A percentile compares a stretch with the other conserved stretches of the same genome.
Conservation (phyloP, 2,888 invertebrate genomes). For the Hemicrepidius hirtus region DNA sequence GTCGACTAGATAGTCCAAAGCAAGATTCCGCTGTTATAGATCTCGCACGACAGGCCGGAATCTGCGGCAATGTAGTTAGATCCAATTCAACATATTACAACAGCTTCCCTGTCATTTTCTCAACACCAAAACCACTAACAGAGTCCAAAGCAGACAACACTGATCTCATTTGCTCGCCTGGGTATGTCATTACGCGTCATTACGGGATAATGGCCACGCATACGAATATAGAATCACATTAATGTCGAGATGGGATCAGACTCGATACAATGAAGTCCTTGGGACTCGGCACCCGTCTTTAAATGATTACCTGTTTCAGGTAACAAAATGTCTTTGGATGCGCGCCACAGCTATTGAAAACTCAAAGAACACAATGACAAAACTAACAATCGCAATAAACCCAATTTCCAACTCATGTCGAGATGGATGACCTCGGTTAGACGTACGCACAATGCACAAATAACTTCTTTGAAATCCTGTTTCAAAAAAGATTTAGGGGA, state of each 20-base stretch:
- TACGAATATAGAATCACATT: slow-evolving; percentile 55
- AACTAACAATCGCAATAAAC: slow-evolving; percentile 51
- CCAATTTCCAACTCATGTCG: slow-evolving; percentile 61
- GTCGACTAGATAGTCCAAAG: slow-evolving; percentile 56
- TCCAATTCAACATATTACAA: slow-evolving; percentile 61
- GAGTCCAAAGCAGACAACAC: slow-evolving; percentile 49
- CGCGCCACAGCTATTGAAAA: slow-evolving; percentile 31
- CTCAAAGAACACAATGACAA: slow-evolving; percentile 49
- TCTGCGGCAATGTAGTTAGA: slow-evolving; percentile 59
- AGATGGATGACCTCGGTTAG: slow-evolving; percentile 58
- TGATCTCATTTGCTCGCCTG: slow-evolving; percentile 53
- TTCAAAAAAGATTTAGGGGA: slow-evolving; percentile 40
- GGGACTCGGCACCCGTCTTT: slow-evolving; percentile 33
- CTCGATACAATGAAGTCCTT: slow-evolving; percentile 45
- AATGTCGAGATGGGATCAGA: slow-evolving; percentile 50
- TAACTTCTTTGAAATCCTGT: slow-evolving; percentile 47
- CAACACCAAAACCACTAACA: slow-evolving; percentile 58
- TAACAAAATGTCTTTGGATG: slow-evolving; percentile 41
- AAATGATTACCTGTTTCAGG: slow-evolving; percentile 49
- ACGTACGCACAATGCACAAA: slow-evolving; percentile 56
- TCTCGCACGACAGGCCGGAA: slow-evolving; percentile 54
- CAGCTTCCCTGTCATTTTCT: slow-evolving; percentile 59
- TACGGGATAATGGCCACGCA: slow-evolving; percentile 55
- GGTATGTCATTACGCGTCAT: slow-evolving; percentile 56
- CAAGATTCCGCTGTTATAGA: slow-evolving; percentile 61